Base-by-base conservation (phyloP, 1,140 invertebrate genomes). In the Nixonia krombeini region DNA sequence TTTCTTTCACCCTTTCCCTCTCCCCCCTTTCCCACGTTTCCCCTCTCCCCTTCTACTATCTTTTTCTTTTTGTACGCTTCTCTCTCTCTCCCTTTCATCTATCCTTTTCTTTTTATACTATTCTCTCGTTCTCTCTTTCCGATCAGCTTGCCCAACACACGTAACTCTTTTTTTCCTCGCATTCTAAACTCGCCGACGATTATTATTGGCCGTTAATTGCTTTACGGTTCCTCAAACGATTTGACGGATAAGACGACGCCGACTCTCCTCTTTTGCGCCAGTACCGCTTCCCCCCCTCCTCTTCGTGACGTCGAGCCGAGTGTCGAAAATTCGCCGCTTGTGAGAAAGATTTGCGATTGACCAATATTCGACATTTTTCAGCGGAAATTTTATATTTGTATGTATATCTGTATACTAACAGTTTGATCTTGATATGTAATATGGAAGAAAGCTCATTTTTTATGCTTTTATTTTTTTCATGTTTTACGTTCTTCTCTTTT, bases 181-280 rank as follows among this genome's bases (percentile, higher is more conserved):
- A 33, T 47, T 61, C 45, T 51, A 59, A 58, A 41, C 35, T 40
- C 40, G 41, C 58, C 57, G 53, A 29, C 57, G 49, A 66, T 72
- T 66, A 74, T 74, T 69, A 74, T 74, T 72, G 44, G 40, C 23
- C 37, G 64, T 66, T 74, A 72, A 74, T 74, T 71, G 58, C 69
- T 64, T 64, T 52, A 66, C 58, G 53, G 31, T 52, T 58, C 40
- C 49, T 55, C 56, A 50, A 59, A 66, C 56, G 51, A 56, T 41
- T 70, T 70, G 63, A 59, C 56, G 52, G 58, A 72, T 70, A 72
- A 74, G 56, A 53, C 23, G 40, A 44, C 58, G 65, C 21, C 55
- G 47, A 6, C 29, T 47, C 12, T 5, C 12, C 45, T 9, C 42
- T 47, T 52, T 21, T 53, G 33, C 42, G 26, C 29, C 40, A 37